Base-by-base conservation (phyloP, 2,797 vertebrate genomes). In the Lophius americanus region DNA sequence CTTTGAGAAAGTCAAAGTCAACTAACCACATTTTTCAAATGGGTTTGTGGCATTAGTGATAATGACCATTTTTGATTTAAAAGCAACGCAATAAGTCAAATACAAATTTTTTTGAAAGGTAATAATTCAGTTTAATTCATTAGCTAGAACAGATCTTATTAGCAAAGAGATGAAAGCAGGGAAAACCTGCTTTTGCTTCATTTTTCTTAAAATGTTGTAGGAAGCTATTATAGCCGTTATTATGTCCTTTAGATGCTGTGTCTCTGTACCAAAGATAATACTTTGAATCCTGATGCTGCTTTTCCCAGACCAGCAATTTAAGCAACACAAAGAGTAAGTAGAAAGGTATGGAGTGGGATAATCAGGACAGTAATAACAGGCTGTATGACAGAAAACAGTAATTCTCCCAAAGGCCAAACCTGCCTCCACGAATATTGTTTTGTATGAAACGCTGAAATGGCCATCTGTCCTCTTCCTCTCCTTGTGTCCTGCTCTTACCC, bases 381-480 rank as follows among this genome's bases (percentile, higher is more conserved):
- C 71, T 53, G 4, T 36, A 57, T 64, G 66, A 81, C 73, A 75
- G 51, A 73, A 44, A 61, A 70, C 47, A 2, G 63, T 73, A 76
- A 78, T 83, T 82, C 69, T 73, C 54, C 10, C 51, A 84, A 89
- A 86, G 83, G 85, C 76, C 88, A 88, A 77, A 78, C 51, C 78
- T 83, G 76, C 75, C 78, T 75, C 72, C 7, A 5, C 56, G 60
- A 78, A 56, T 57, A 72, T 62, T 69, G 72, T 67, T 79, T 79
- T 71, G 64, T 74, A 73, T 60, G 56, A 82, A 76, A 74, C 68
- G 64, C 74, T 64, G 59, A 75, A 87, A 78, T 47, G 56, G 54
- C 33, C 4, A 0, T 56, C 61, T 58, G 68, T 60, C 55, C 55
- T 79, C 70, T 68, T 73, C 50, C 64, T 72, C 68, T 71, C 46